Evolutionary conservation across 2,113 vertebrate genomes (phyloP), one percentile per base, ranked within the genome.

Genomic region (Scolopax mira): DNA sequence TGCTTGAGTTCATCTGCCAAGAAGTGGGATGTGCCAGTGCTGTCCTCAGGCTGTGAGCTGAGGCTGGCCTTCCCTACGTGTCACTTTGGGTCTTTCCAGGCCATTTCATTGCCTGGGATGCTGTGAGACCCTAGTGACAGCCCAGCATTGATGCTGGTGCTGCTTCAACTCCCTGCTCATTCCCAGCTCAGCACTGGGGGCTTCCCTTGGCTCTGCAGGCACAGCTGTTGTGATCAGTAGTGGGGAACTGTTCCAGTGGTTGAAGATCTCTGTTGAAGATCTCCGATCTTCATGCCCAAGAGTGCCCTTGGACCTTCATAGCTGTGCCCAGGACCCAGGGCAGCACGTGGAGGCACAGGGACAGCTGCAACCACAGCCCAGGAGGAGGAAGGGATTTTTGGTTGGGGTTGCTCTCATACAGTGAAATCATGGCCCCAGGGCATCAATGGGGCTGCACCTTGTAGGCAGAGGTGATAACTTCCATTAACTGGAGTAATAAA

Each of bases 151-250:
- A 21, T 67, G 42, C 28, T 49, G 10, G 13, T 31, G 33, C 66
- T 75, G 4, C 83, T 67, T 55, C 48, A 46, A 21, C 5, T 46
- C 60, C 10, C 21, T 33, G n/a, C 41, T 74, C 1, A 0, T 35
- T 87, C 13, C 66, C 27, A n/a, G 17, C 78, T 58, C 0, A 0
- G 33, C 41, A 8, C 15, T 28, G 28, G n/a, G 13, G 28, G n/a
- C 25, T 87, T 27, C 13, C 18, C 18, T 33, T 24, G 4, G n/a
- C 60, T 60, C 33, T 18, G 11, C 2, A 4, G 66, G 22, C 28
- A 71, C 12, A 0, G 1, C 15, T 42, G 22, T 44, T 55, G 42
- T 17, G 33, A 7, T 57, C 64, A 65, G 30, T 28, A 71, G 48
- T 0, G 11, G 19, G 51, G 30, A 82, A 1, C 31, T 37, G 5